phyloP scores from a whole-genome alignment of 2,113 vertebrate genomes.

The Narcine bancroftii region DNA sequence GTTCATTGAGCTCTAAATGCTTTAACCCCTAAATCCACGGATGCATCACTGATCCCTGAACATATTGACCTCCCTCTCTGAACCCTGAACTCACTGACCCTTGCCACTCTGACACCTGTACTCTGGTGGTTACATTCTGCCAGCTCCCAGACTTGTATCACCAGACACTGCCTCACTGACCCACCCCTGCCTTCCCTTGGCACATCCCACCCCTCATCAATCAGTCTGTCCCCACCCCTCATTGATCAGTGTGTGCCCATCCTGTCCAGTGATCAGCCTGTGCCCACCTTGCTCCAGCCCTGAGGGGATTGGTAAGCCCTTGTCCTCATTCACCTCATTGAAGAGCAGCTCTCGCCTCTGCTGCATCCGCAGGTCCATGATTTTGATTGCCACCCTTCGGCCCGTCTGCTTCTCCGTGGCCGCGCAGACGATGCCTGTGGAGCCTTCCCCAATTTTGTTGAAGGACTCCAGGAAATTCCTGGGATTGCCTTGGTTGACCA shows the following conservation, averaged over 20 bases:
- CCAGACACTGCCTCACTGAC: background rate
- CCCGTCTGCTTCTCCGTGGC: slow-evolving; percentile 90
- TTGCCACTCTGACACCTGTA: too few species aligned
- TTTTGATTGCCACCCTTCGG: slow-evolving; percentile 89
- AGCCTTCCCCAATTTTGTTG: slow-evolving; percentile 92
- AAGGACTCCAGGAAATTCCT: slow-evolving; percentile 85
- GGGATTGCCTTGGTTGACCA: slow-evolving; percentile 92
- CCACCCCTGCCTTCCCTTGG: background rate
- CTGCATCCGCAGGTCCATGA: slow-evolving; percentile 96
- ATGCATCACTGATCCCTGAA: background rate
- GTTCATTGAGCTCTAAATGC: too few species aligned
- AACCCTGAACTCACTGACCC: background rate
- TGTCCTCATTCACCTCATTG: slow-evolving; percentile 77
- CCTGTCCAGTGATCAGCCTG: background rate
- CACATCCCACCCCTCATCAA: background rate
- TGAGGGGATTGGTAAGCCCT: too few species aligned
- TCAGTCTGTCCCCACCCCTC: background rate
- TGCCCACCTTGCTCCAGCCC: too few species aligned
- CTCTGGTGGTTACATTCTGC: too few species aligned
- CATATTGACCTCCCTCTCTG: background rate
- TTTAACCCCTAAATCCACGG: background rate
- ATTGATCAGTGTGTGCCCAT: background rate
- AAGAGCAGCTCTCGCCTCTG: slow-evolving; percentile 93
- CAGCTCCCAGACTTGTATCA: background rate
- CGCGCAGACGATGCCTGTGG: slow-evolving; percentile 90